Base-by-base conservation (phyloP, 2,888 invertebrate genomes). In the Tinea trinotella region DNA sequence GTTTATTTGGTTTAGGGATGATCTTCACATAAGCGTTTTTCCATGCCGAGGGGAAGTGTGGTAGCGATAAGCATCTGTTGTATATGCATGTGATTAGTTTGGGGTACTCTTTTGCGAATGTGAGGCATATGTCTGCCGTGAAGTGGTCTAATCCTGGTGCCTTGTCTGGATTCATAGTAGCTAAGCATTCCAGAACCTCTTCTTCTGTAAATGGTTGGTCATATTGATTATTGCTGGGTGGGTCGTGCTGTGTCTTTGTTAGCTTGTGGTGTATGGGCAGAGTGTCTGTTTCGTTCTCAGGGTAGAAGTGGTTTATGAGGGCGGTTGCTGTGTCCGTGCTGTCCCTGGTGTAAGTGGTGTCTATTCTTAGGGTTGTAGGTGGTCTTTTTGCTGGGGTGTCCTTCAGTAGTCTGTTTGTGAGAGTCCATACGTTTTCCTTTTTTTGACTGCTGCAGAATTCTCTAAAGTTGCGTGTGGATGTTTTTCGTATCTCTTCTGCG, bases 1-100 rank as follows among this genome's bases (percentile, higher is more conserved):
- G 49, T 49, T 62, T 63, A 1, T 40, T 53, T 0, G 61, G 58
- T 54, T 66, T 65, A 0, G 64, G 65, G 0, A 66, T 60, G 6
- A 62, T 60, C 52, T 60, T 63, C 0, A 60, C 56, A 0, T 35
- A 49, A 0, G 62, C 58, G 0, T 5, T 18, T 50, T 64, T 64
- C 65, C 65, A 65, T 3, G 3, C 24, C 9, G 17, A 17, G 3
- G 60, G 60, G 24, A 60, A 60, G 18, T 58, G 36, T 3, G 44
- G 17, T 0, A 56, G 7, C 34, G 22, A 1, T 7, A 57, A 10
- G 36, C 56, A 54, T 6, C 34, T 6, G 48, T 55, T 52, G 1
- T 46, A 6, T 1, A 44, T 20, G n/a, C 24, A 15, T 3, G 54
- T 46, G 13, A 54, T 22, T 0, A 54, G 10, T 5, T 24, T 0